These are phyloP conservation scores for Drosophila pallidifrons DNA, from an alignment of 1,140 invertebrate species.

Conservation along the genomic window DNA sequence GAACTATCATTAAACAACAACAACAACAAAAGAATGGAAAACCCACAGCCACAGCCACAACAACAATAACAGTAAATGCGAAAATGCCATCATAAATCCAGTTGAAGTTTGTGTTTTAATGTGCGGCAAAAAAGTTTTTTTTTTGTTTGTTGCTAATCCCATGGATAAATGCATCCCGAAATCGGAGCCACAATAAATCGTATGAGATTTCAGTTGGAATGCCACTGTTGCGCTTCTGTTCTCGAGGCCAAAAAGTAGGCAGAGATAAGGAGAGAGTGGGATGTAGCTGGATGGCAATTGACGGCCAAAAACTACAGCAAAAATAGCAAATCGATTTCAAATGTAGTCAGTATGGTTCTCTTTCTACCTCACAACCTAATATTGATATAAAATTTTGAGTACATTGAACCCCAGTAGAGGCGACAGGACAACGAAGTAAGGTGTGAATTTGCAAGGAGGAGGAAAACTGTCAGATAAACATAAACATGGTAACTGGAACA, in stretches of 20 bases:
- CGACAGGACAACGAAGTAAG: conserved; percentile 29
- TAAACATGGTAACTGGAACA: conserved; percentile 48
- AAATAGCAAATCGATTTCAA: conserved; percentile 71
- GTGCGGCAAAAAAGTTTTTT: conserved; percentile 44
- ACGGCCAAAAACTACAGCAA: conserved; percentile 37
- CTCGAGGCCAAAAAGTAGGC: conserved; percentile 9
- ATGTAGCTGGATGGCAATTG: conserved; percentile 37
- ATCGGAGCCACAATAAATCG: conserved; percentile 57
- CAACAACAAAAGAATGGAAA: neutral
- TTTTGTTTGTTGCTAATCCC: conserved; percentile 47
- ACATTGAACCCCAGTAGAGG: conserved; percentile 56
- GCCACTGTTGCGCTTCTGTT: conserved; percentile 50
- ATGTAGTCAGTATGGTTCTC: conserved; percentile 45
- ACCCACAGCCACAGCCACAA: conserved; percentile 4
- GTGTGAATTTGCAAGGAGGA: conserved; percentile 65
- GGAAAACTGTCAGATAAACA: conserved; percentile 33
- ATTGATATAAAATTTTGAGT: conserved; percentile 66
- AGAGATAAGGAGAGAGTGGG: neutral
- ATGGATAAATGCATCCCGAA: conserved; percentile 34
- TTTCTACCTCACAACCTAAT: conserved; percentile 44
- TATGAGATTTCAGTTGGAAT: conserved; percentile 35
- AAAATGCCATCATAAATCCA: conserved; percentile 54
- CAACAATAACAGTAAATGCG: neutral
- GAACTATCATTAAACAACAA: conserved; percentile 48
- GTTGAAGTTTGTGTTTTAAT: conserved; percentile 63